A percentile compares a stretch with the other conserved stretches of the same genome.
Conservation (phyloP, 2,113 vertebrate genomes). For the Takifugu bimaculatus region DNA sequence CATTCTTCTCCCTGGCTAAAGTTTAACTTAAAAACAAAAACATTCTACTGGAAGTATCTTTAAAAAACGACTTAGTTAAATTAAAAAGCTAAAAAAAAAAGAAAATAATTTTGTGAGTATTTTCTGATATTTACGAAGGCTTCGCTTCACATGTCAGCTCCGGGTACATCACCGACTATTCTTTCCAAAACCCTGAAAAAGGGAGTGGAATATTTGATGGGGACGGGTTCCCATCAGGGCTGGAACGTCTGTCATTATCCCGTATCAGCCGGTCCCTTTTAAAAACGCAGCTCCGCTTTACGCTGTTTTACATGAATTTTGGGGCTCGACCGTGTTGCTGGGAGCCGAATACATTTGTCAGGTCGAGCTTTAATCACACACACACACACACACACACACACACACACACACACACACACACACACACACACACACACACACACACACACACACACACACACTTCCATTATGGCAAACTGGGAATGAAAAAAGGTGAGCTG, state of each 20-base stretch:
- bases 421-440: no score
- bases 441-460: no score
- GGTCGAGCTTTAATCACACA: slow-evolving; percentile 48
- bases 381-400: slow-evolving; percentile 16
- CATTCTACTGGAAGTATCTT: no score
- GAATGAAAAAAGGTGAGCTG: slow-evolving; percentile 18
- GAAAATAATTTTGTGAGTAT: background rate
- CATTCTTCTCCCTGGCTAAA: no score
- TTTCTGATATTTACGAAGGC: background rate
- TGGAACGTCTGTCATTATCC: slow-evolving; percentile 73
- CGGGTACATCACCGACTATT: slow-evolving; percentile 33
- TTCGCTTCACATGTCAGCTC: slow-evolving; percentile 7
- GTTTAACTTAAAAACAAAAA: no score
- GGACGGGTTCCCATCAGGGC: slow-evolving; percentile 63
- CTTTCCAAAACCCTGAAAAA: slow-evolving; percentile 27
- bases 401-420: background rate
- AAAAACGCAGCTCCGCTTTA: slow-evolving; percentile 63
- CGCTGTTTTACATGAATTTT: slow-evolving; percentile 71
- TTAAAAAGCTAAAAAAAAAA: background rate
- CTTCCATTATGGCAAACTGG: slow-evolving; percentile 33
- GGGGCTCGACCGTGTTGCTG: slow-evolving; percentile 47
- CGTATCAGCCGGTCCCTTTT: slow-evolving; percentile 64
- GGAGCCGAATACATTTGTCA: slow-evolving; percentile 69
- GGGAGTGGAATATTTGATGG: slow-evolving; percentile 68
- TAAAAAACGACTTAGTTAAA: no score